Base-by-base conservation (phyloP, 2,797 vertebrate genomes). In the Clamator glandarius region DNA sequence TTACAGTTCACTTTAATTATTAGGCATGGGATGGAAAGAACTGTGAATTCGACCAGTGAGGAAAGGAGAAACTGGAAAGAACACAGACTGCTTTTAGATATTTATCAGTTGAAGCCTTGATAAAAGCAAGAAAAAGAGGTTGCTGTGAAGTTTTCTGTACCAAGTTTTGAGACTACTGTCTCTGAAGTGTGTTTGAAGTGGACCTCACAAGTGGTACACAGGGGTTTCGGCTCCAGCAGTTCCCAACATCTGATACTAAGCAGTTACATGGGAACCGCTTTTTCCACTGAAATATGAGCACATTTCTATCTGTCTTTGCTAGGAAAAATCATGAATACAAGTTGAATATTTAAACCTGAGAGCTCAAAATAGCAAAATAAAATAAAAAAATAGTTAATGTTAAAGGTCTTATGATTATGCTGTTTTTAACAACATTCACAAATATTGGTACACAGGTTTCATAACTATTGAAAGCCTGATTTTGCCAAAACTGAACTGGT, bases 221-320 rank as follows among this genome's bases (percentile, higher is more conserved):
- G 18, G 3, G 20, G 42, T 91, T 89, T 67, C 72, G 87, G 72
- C 61, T 83, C 52, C 36, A 19, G 68, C 44, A 68, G 7, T 81
- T 85, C 46, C 20, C 72, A 81, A 25, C 17, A 87, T 67, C 82
- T 85, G 75, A 87, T 85, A 85, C 54, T 55, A 68, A 64, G 36
- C 17, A 52, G 42, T 62, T 83, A 72, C n/a, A 66, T 8, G 23
- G 57, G 39, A 94, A 84, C 25, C 23, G 89, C 61, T 44, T 68
- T 92, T 90, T 83, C 54, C 39, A 52, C 57, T 41, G 84, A 95
- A 95, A 95, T 48, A 44, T 26, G 46, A 94, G 64, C 26, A 74
- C 25, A 9, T 68, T 70, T 89, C 57, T 82, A 6, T 52, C 59
- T 75, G 29, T 88, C 41, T 41, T 63, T 79, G 11, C 25, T 31